These are phyloP conservation scores for Acronicta psi DNA, from an alignment of 2,888 invertebrate genomes.

Conservation along the genomic window DNA sequence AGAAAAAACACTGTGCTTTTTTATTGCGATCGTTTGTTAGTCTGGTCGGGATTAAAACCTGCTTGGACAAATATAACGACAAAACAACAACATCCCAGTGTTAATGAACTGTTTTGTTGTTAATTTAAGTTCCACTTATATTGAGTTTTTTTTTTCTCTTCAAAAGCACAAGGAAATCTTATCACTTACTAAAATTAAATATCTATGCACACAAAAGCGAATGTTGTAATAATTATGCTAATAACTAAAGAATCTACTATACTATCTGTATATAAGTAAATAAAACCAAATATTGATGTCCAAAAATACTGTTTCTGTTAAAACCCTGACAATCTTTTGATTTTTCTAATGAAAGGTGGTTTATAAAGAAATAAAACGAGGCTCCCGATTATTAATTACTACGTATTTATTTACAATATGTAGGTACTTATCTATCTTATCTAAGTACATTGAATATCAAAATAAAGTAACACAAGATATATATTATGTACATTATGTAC, in stretches of 20 bases:
- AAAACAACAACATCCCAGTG: too few relatives aligned
- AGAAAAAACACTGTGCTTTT: not conserved
- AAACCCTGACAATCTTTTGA: not conserved
- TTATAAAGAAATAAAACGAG: not conserved
- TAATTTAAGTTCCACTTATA: too few relatives aligned
- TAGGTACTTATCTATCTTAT: not conserved
- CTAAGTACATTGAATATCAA: not conserved
- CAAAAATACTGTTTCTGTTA: conserved; percentile 31
- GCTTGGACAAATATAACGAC: too few relatives aligned
- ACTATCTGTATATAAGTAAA: conserved; percentile 10
- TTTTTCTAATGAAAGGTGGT: not conserved
- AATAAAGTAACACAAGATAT: too few relatives aligned
- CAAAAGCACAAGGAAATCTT: too few relatives aligned
- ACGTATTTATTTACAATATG: not conserved
- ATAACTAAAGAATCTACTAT: not conserved
- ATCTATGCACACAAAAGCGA: too few relatives aligned
- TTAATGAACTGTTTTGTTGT: too few relatives aligned
- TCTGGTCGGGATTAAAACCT: too few relatives aligned
- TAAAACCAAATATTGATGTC: conserved; percentile 43
- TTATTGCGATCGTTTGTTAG: too few relatives aligned
- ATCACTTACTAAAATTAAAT: too few relatives aligned
- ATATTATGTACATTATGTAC: not conserved
- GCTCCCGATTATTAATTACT: not conserved
- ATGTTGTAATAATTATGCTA: too few relatives aligned
- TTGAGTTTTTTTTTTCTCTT: too few relatives aligned